Conservation (phyloP, 2,888 invertebrate species). For the Atherix ibis region DNA sequence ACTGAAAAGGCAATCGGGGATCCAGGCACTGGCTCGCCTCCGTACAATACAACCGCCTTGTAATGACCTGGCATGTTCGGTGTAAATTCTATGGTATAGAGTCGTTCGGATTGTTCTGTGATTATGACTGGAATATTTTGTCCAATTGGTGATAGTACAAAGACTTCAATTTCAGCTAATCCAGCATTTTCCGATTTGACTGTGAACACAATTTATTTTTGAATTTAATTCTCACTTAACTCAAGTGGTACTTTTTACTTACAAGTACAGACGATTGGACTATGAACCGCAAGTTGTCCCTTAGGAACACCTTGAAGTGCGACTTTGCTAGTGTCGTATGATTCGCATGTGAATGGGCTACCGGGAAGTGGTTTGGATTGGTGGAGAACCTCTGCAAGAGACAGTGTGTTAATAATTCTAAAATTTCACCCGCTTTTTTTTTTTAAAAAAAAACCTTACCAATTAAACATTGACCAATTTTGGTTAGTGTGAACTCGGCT, state of each 20-base stretch:
- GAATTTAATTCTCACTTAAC: background rate
- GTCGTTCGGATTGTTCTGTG: conserved; percentile 47
- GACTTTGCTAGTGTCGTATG: conserved; percentile 75
- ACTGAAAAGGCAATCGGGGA: conserved; percentile 42
- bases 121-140: conserved; percentile 69
- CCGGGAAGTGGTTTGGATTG: conserved; percentile 80
- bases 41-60: conserved; percentile 50
- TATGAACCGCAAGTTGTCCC: conserved; percentile 63
- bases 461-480: conserved; percentile 51
- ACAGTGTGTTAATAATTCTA: conserved; percentile 17
- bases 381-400: conserved; percentile 68
- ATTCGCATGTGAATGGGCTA: conserved; percentile 86
- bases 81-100: conserved; percentile 63
- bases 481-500: conserved; percentile 81
- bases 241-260: conserved; percentile 21
- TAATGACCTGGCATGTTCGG: conserved; percentile 64
- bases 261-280: conserved; percentile 68
- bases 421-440: background rate
- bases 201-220: conserved; percentile 21
- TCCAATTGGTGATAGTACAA: conserved; percentile 74
- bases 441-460: conserved; percentile 33
- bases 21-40: conserved; percentile 41
- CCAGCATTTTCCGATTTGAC: conserved; percentile 72
- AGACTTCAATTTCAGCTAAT: conserved; percentile 70
- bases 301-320: conserved; percentile 60